phyloP scores from a whole-genome alignment of 2,113 vertebrate species.

The Geococcyx californianus region DNA sequence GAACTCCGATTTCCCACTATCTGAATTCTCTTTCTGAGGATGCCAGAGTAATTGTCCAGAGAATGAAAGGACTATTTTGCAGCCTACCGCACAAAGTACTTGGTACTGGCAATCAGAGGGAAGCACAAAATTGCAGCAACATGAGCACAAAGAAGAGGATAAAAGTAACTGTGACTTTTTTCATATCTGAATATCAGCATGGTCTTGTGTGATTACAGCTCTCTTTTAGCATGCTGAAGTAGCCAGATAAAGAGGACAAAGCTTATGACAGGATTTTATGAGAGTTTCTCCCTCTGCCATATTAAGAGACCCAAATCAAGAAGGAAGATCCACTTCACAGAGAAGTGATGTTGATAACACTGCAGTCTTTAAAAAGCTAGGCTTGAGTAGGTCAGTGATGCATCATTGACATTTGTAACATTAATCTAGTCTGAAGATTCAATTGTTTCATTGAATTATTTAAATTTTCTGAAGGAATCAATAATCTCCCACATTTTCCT shows the following conservation, averaged over 20 bases:
- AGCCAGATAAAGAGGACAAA: not conserved
- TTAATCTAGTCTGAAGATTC: not conserved
- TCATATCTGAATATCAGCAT: not conserved
- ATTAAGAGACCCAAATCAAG: not conserved
- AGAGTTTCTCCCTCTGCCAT: not conserved
- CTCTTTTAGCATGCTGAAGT: not conserved
- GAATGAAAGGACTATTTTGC: not conserved
- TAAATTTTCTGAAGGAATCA: not conserved
- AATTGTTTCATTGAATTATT: not conserved
- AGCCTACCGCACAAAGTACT: not conserved
- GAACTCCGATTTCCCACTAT: not conserved
- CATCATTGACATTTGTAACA: not conserved
- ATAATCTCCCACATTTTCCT: not conserved
- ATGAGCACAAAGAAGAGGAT: not conserved
- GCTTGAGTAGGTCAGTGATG: not conserved
- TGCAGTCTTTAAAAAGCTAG: not conserved
- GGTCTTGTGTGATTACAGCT: not conserved
- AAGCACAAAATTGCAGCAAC: not conserved
- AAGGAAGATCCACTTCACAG: not conserved
- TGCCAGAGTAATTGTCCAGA: not conserved
- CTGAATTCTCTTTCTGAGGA: not conserved
- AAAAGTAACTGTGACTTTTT: not conserved
- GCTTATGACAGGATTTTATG: not conserved
- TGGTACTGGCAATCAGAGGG: not conserved
- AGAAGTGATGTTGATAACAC: not conserved